Percentiles rank a stretch among this genome's conserved stretches.
Conservation (phyloP, 2,888 invertebrate genomes). For the Eristalis arbustorum region DNA sequence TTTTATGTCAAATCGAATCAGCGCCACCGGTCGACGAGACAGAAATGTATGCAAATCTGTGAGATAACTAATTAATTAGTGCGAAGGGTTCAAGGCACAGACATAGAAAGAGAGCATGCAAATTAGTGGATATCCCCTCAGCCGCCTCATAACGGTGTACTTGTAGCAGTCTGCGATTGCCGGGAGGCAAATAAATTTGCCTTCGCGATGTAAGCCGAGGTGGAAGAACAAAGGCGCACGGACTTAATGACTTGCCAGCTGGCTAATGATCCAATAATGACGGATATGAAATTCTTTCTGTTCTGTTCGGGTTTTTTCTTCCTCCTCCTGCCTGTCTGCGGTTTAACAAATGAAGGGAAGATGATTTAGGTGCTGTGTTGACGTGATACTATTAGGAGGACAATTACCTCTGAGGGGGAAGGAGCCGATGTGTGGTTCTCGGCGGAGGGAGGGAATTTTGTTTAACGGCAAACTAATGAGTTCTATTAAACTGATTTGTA, state of each 20-base stretch:
- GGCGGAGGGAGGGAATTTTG: neutral
- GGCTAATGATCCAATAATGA: conserved; percentile 50
- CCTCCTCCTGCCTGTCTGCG: neutral
- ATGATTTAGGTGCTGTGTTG: conserved; percentile 21
- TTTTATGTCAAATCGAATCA: conserved; percentile 28
- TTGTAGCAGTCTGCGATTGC: neutral
- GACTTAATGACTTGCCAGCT: conserved; percentile 17
- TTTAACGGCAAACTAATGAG: neutral
- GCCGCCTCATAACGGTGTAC: conserved; percentile 5
- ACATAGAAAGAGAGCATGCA: no score
- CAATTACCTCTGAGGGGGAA: conserved; percentile 8
- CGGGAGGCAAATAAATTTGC: neutral
- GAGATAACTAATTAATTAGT: conserved; percentile 8
- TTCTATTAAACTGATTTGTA: neutral
- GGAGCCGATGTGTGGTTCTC: neutral
- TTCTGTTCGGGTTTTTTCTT: neutral
- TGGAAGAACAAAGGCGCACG: conserved; percentile 15
- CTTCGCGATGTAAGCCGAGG: neutral
- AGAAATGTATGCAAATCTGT: conserved; percentile 19
- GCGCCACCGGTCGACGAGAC: neutral
- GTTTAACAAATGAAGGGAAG: conserved; percentile 9
- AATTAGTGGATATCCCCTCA: neutral
- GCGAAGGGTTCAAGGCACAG: neutral
- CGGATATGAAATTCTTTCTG: conserved; percentile 11
- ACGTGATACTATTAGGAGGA: conserved; percentile 26